Percentiles rank a stretch among this genome's conserved stretches.
These are phyloP conservation scores for Sarcoramphus papa DNA, from an alignment of 2,797 vertebrate species.

Conservation along the genomic window DNA sequence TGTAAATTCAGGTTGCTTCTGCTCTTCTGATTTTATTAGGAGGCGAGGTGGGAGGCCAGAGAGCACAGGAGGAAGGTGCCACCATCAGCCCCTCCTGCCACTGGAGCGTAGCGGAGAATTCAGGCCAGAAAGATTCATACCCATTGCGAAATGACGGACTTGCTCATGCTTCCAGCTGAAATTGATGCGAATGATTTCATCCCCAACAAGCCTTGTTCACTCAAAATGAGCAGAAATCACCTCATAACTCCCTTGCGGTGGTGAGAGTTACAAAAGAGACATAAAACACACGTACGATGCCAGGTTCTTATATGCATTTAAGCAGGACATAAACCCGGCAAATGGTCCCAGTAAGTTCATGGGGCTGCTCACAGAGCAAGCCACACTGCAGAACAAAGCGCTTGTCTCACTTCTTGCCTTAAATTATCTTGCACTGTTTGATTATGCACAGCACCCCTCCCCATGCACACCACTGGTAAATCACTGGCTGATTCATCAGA, in stretches of 20 bases:
- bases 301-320: background rate
- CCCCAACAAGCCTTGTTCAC: background rate
- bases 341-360: background rate
- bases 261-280: background rate
- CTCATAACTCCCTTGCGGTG: background rate
- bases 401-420: background rate
- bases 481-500: background rate
- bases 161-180: background rate
- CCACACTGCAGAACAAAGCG: fast-evolving
- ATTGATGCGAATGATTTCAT: background rate
- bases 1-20: background rate
- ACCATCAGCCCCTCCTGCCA: background rate
- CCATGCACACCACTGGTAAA: background rate
- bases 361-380: background rate
- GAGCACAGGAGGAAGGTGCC: background rate
- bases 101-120: background rate
- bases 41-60: background rate
- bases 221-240: background rate
- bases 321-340: background rate
- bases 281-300: fast-evolving
- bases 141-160: background rate
- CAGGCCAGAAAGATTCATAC: background rate
- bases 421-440: background rate
- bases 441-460: background rate
- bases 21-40: background rate